Evolutionary conservation across 2,888 invertebrate species (phyloP).

Genomic region (Catocala nupta): DNA sequence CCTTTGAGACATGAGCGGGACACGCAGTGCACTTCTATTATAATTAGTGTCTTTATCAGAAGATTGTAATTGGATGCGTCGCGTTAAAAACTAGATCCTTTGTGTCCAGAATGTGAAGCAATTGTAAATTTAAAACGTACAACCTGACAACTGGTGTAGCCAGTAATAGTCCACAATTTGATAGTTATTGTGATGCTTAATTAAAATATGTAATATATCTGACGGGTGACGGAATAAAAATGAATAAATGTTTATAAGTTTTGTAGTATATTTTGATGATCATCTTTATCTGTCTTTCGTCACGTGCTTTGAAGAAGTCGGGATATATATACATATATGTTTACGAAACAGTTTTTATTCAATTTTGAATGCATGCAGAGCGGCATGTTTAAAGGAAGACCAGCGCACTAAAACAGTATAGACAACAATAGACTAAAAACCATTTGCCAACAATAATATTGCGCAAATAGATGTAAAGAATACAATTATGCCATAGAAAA

Average conservation of each 20-base stretch:
- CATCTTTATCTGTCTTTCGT: no score
- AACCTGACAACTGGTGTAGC: conserved; percentile 32
- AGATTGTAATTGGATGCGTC: conserved; percentile 73
- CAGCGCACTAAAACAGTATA: conserved; percentile 25
- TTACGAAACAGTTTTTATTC: background rate
- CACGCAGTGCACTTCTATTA: conserved; percentile 69
- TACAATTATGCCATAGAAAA: conserved; percentile 58
- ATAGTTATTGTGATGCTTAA: conserved; percentile 21
- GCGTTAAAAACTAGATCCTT: conserved; percentile 63
- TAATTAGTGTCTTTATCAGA: conserved; percentile 79
- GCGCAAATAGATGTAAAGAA: conserved; percentile 69
- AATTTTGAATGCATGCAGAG: conserved; percentile 2
- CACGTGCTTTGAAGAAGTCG: no score
- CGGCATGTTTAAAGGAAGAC: conserved; percentile 28
- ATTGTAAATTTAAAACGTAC: conserved; percentile 37
- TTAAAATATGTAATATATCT: conserved; percentile 17
- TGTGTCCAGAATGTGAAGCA: conserved; percentile 53
- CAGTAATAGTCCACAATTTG: conserved; percentile 39
- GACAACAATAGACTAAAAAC: conserved; percentile 53
- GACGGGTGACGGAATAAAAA: no score
- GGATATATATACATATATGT: background rate
- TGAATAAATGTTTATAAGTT: no score
- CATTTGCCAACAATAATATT: conserved; percentile 60
- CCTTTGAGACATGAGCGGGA: conserved; percentile 58
- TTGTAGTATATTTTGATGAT: no score